Conservation (phyloP, 2,888 invertebrate species). For the Tipula confusa region DNA sequence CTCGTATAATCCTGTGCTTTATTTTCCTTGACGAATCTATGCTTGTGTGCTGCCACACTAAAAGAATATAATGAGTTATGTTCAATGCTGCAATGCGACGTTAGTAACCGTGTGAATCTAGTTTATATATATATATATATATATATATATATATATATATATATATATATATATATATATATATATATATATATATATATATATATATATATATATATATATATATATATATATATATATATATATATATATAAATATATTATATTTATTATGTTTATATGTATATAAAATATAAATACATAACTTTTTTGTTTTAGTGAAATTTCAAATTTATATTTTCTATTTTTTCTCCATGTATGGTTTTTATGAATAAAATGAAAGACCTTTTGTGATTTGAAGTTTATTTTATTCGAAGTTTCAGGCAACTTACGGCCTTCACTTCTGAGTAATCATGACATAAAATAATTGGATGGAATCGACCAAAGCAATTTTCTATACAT, state of each 20-base stretch:
- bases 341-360: not conserved
- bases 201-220: too few relatives aligned
- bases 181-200: too few relatives aligned
- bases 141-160: not conserved
- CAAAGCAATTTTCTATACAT: too few relatives aligned
- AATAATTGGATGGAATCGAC: not conserved
- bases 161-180: not conserved
- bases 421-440: not conserved
- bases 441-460: too few relatives aligned
- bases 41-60: not conserved
- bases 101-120: not conserved
- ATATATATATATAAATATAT: too few relatives aligned
- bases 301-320: too few relatives aligned
- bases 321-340: too few relatives aligned
- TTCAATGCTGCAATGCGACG: slow-evolving; percentile 26
- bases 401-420: not conserved
- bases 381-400: not conserved
- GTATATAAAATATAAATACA: too few relatives aligned
- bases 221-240: too few relatives aligned
- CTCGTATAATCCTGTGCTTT: not conserved
- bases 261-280: too few relatives aligned
- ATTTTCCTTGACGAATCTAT: not conserved
- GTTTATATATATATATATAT: not conserved
- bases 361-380: not conserved
- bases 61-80: not conserved